Evolutionary conservation across 2,888 invertebrate species (phyloP).

Genomic region (Eucera pruinosa): DNA sequence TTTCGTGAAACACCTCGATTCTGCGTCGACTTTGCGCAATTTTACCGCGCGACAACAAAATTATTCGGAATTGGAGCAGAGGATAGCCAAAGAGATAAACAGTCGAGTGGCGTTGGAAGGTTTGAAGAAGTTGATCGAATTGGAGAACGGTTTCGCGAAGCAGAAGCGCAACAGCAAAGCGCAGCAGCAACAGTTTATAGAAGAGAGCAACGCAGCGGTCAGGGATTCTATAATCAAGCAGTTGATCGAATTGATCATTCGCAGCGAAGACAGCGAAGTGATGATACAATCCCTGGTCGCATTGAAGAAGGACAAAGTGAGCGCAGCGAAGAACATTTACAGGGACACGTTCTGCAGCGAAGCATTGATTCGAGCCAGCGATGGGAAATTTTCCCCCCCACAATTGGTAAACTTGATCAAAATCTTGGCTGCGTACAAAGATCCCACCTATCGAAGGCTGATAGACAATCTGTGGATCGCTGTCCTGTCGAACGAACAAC

Average conservation of each 20-base stretch:
- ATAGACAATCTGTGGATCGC: constrained; percentile 89
- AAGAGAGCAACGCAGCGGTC: constrained; percentile 53
- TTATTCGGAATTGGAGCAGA: constrained; percentile 83
- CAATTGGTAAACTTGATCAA: constrained; percentile 87
- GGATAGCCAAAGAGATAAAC: constrained; percentile 85
- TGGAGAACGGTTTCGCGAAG: constrained; percentile 79
- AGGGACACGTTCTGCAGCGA: constrained; percentile 87
- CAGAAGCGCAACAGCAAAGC: constrained; percentile 57
- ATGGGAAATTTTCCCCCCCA: constrained; percentile 86
- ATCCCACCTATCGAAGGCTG: constrained; percentile 85
- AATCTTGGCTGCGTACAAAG: constrained; percentile 85
- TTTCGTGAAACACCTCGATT: constrained; percentile 65
- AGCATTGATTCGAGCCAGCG: constrained; percentile 87
- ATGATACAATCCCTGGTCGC: constrained; percentile 83
- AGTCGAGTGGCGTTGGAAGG: constrained; percentile 84
- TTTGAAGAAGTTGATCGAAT: constrained; percentile 83
- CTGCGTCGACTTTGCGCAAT: constrained; percentile 70
- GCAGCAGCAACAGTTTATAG: constrained; percentile 40
- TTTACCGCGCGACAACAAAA: constrained; percentile 73
- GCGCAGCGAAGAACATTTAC: constrained; percentile 75
- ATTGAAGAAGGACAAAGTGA: constrained; percentile 80
- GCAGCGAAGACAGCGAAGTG: constrained; percentile 80
- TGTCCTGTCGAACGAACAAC: constrained; percentile 85
- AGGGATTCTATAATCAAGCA: constrained; percentile 83
- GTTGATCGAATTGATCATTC: constrained; percentile 84